Evolutionary conservation across 2,797 vertebrate species (phyloP), one percentile per base, ranked within the genome.

Genomic region (Hypotaenidia okinawae): DNA sequence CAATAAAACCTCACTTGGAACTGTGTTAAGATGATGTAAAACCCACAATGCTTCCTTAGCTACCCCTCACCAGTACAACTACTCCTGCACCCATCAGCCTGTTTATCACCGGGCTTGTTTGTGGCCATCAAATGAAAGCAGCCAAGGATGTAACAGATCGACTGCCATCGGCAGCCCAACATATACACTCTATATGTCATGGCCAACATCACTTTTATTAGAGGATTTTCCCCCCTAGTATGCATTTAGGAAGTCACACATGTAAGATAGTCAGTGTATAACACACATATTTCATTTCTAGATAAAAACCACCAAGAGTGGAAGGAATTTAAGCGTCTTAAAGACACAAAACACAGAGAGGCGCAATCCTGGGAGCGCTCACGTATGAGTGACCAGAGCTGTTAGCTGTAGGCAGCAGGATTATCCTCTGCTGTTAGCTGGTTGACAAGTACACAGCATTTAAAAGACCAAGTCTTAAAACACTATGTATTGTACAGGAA

Each of bases 401-500:
- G 57, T 19, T 61, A 73, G 45, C 82, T n/a, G 21, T 6, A 33
- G 59, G 72, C 51, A 78, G 37, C 9, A 43, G 39, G n/a, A 68
- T 6, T 45, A 30, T 23, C 23, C 64, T 74, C 13, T 5, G 2
- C 52, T 0, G 0, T 21, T 21, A 57, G 30, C 28, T n/a, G 43
- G 9, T 37, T 47, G 67, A 21, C 64, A 55, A 51, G 63, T 16
- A 32, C 37, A 41, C 41, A 30, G 28, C 45, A 54, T 33, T 37
- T 54, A 27, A 39, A 82, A 61, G 30, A 51, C 5, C 17, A 3
- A 14, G 15, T 22, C 37, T 37, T 51, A 45, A 49, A 88, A 22
- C 13, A 19, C 3, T 7, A 7, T 1, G 24, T 10, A 18, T 7
- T 0, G 0, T 2, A 33, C 4, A 24, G 25, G 33, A 74, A 70